These are phyloP conservation scores for Plebejus melissa DNA, from an alignment of 2,888 invertebrate genomes.

Conservation along the genomic window DNA sequence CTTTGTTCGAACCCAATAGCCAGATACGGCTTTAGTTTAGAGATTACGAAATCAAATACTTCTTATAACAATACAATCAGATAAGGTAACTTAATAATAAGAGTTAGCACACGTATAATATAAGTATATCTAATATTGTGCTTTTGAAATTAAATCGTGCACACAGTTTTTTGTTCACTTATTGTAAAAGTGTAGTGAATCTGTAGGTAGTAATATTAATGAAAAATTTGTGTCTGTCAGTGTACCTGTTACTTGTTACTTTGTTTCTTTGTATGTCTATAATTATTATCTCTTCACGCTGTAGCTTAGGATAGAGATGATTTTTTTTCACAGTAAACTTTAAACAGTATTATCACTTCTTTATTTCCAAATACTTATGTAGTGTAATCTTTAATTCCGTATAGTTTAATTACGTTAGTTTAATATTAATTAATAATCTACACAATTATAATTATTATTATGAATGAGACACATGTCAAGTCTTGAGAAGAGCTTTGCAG, in stretches of 20 bases:
- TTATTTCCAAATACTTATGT: too few relatives aligned
- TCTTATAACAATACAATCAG: constrained; percentile 28
- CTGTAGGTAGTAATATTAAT: too few relatives aligned
- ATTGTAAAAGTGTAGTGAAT: too few relatives aligned
- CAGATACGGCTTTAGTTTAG: constrained; percentile 43
- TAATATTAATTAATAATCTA: background rate
- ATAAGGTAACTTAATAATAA: background rate
- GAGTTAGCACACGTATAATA: background rate
- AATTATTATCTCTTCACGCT: too few relatives aligned
- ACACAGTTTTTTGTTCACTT: background rate
- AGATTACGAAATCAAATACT: constrained; percentile 35
- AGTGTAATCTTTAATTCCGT: too few relatives aligned
- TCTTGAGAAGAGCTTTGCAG: constrained; percentile 5
- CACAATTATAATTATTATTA: background rate
- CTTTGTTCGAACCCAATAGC: constrained; percentile 76
- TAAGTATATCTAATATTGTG: background rate
- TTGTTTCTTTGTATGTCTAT: too few relatives aligned
- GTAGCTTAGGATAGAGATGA: too few relatives aligned
- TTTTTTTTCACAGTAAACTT: too few relatives aligned
- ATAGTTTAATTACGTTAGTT: background rate
- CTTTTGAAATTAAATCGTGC: background rate
- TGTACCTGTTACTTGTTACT: too few relatives aligned
- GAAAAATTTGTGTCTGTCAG: too few relatives aligned
- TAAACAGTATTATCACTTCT: too few relatives aligned
- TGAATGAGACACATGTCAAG: background rate